Conservation (phyloP, 2,888 invertebrate genomes). For the Euclidia mi region DNA sequence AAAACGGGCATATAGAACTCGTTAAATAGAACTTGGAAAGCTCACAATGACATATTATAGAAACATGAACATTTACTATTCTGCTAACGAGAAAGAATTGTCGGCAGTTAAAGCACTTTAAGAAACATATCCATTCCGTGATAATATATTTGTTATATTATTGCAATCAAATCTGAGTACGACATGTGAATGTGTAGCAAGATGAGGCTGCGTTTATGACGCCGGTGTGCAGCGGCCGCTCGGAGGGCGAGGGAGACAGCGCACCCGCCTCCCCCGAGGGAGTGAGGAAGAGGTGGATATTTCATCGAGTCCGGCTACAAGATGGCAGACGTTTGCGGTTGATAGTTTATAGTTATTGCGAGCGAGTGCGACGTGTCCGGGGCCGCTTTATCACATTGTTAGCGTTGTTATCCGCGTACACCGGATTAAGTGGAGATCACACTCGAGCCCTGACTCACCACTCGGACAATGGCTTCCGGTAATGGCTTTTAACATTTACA, state of each 20-base stretch:
- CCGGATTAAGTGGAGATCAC: constrained; percentile 85
- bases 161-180: constrained; percentile 56
- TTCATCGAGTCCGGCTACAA: constrained; percentile 86
- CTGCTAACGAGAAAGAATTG: constrained; percentile 17
- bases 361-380: constrained; percentile 85
- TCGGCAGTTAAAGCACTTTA: constrained; percentile 26
- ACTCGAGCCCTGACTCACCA: constrained; percentile 66
- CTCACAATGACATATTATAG: neutral
- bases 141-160: constrained; percentile 46
- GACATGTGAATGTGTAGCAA: constrained; percentile 49
- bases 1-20: neutral
- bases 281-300: constrained; percentile 82
- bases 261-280: constrained; percentile 56
- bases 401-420: constrained; percentile 86
- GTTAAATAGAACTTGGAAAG: constrained; percentile 13
- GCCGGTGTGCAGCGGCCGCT: constrained; percentile 67
- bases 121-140: constrained; percentile 39
- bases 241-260: constrained; percentile 72
- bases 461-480: constrained; percentile 75
- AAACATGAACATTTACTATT: constrained; percentile 24
- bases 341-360: constrained; percentile 90
- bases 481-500: constrained; percentile 77
- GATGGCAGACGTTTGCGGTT: constrained; percentile 89
- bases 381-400: constrained; percentile 88
- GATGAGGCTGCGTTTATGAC: constrained; percentile 58